Percentiles rank a stretch among this genome's conserved stretches.
Conservation (phyloP, 2,113 vertebrate species). For the Xenopus tropicalis region UCB_Xtro_10.0 CM004448.2:92236001-92236500, state of each 20-base stretch:
- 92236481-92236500: too few relatives aligned
- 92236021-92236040: slow-evolving; percentile 51
- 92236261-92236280: slow-evolving; percentile 4
- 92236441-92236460: too few relatives aligned
- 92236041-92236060: slow-evolving; percentile 52
- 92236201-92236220: slow-evolving; percentile 7
- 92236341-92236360: not conserved
- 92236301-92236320: not conserved
- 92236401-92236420: too few relatives aligned
- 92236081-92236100: slow-evolving; percentile 28
- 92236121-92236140: slow-evolving; percentile 43
- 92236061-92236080: slow-evolving; percentile 47
- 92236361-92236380: not conserved
- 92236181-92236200: slow-evolving; percentile 28
- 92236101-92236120: slow-evolving; percentile 35
- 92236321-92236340: not conserved
- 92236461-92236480: too few relatives aligned
- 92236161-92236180: slow-evolving; percentile 41
- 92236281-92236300: slow-evolving; percentile 6
- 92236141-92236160: slow-evolving; percentile 20
- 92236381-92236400: not conserved
- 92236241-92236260: slow-evolving; percentile 8
- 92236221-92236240: slow-evolving; percentile 15
- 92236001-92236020: slow-evolving; percentile 55
- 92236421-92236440: too few relatives aligned